phyloP scores from a whole-genome alignment of 2,113 vertebrate genomes.

The Formicarius rufipectus region DNA sequence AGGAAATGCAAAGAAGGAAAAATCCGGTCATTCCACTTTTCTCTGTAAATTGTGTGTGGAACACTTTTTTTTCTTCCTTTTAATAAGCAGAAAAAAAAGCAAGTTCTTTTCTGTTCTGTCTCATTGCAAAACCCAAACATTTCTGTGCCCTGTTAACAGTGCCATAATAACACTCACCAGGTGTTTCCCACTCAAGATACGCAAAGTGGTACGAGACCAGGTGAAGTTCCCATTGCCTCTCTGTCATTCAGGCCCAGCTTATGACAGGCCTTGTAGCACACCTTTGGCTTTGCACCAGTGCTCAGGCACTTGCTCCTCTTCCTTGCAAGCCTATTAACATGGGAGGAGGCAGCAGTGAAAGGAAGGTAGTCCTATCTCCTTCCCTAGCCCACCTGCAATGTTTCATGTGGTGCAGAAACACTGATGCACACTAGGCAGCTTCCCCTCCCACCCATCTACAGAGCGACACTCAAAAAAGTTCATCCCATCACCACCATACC shows the following conservation, averaged over 20 bases:
- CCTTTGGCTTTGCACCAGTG: background rate
- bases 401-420: background rate
- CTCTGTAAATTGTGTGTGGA: background rate
- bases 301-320: background rate
- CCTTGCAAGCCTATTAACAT: background rate
- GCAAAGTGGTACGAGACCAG: background rate
- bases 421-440: background rate
- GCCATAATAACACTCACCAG: background rate
- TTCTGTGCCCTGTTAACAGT: background rate
- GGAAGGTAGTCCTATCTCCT: background rate
- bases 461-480: background rate
- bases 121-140: background rate
- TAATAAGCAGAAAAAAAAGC: background rate
- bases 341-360: background rate
- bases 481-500: background rate
- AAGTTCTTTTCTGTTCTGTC: background rate
- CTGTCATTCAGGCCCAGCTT: background rate
- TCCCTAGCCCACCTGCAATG: background rate
- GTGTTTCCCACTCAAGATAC: background rate
- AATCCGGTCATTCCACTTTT: background rate
- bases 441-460: background rate
- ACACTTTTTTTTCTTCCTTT: background rate
- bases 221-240: background rate
- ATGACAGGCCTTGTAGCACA: background rate
- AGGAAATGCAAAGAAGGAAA: background rate